Percentiles rank a stretch among this genome's conserved stretches.
phyloP scores from a whole-genome alignment of 2,797 vertebrate species.

The Ambastaia sidthimunki region DNA sequence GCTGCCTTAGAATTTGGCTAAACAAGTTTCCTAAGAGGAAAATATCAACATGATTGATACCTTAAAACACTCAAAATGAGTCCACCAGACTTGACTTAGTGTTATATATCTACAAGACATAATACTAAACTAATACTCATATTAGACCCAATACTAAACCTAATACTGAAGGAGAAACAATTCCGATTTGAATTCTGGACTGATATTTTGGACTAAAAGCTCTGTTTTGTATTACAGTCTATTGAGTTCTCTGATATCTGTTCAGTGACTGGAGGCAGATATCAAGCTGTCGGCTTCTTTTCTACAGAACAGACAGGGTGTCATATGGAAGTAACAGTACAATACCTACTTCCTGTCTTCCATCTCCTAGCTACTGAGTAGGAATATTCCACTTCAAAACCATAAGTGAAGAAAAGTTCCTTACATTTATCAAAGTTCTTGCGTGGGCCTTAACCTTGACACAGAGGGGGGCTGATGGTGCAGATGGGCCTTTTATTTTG shows the following conservation, averaged over 20 bases:
- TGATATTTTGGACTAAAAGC: neutral
- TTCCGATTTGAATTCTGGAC: neutral
- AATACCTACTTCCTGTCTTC: slow-evolving; percentile 4
- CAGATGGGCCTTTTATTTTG: slow-evolving; percentile 70
- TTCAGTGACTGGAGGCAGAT: slow-evolving; percentile 13
- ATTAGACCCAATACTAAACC: too few species aligned
- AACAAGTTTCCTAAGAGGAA: too few species aligned
- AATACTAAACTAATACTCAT: too few species aligned
- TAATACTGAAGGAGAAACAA: neutral
- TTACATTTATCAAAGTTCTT: slow-evolving; percentile 68
- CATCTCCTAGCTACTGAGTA: slow-evolving; percentile 47
- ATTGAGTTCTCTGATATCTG: slow-evolving; percentile 18
- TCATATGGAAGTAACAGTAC: slow-evolving; percentile 21
- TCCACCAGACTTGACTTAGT: neutral
- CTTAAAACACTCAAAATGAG: neutral
- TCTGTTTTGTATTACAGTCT: neutral
- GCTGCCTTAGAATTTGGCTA: too few species aligned
- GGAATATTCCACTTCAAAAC: slow-evolving; percentile 59
- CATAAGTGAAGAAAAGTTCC: slow-evolving; percentile 58
- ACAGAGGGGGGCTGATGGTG: slow-evolving; percentile 63
- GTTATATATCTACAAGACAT: neutral
- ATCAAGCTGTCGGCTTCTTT: slow-evolving; percentile 15
- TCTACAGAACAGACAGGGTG: slow-evolving; percentile 19
- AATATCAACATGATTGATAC: too few species aligned
- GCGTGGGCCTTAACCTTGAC: slow-evolving; percentile 57